Evolutionary conservation across 2,113 vertebrate species (phyloP).

Genomic region (Sinocyclocheilus anophthalmus): DNA sequence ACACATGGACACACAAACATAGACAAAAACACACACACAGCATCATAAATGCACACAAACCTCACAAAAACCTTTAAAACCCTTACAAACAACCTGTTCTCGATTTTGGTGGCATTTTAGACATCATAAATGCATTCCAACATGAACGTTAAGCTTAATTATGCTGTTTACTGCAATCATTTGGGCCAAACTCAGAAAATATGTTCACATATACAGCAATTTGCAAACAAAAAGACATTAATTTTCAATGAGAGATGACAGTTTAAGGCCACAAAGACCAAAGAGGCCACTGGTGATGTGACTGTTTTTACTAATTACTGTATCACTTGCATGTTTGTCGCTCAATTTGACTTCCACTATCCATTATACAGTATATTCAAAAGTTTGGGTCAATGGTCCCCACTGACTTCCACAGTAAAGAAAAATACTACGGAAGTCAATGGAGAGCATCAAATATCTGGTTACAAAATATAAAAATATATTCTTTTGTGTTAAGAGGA

Average conservation of each 20-base stretch:
- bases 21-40: not conserved
- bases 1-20: not conserved
- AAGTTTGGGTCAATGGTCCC: no score
- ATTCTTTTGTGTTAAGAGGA: not conserved
- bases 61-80: not conserved
- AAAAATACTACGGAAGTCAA: no score
- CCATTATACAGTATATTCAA: not conserved
- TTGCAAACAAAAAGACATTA: not conserved
- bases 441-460: no score
- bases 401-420: no score
- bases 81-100: not conserved
- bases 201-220: not conserved
- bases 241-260: not conserved
- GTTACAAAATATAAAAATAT: no score
- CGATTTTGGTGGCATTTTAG: not conserved
- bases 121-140: not conserved
- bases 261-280: not conserved
- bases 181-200: not conserved
- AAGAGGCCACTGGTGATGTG: not conserved
- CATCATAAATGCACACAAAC: constrained; percentile 18
- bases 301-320: not conserved
- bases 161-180: not conserved
- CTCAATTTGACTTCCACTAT: not conserved
- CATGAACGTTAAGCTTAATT: not conserved
- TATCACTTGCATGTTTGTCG: not conserved